Evolutionary conservation across 1,140 invertebrate genomes (phyloP).

Genomic region (Solen grandis): DNA sequence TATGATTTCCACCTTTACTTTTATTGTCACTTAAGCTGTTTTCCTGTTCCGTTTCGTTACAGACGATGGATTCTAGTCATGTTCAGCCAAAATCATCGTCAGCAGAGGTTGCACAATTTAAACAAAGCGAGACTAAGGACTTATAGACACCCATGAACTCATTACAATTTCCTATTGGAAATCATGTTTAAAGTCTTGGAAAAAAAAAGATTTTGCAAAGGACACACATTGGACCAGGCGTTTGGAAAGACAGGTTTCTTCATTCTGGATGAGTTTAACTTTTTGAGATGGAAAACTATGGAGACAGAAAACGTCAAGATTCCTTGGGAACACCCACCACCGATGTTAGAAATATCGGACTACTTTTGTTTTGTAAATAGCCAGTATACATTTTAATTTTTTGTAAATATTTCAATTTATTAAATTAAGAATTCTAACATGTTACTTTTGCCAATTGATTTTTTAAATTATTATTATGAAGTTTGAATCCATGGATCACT

Average conservation of each 20-base stretch:
- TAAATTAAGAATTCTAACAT: conserved; percentile 34
- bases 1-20: too few relatives aligned
- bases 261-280: neutral
- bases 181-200: too few relatives aligned
- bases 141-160: too few relatives aligned
- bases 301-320: neutral
- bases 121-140: too few relatives aligned
- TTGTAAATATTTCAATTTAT: neutral
- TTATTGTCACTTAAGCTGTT: too few relatives aligned
- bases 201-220: too few relatives aligned
- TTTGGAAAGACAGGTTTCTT: neutral
- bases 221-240: too few relatives aligned
- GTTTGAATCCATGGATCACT: neutral
- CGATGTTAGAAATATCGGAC: neutral
- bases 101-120: too few relatives aligned
- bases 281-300: neutral
- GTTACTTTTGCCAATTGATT: conserved; percentile 17
- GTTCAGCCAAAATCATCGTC: too few relatives aligned
- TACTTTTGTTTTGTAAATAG: neutral
- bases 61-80: too few relatives aligned
- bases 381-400: neutral
- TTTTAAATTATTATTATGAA: conserved; percentile 7
- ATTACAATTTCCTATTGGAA: too few relatives aligned
- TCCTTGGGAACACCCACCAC: neutral
- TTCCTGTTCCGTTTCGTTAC: too few relatives aligned